Conservation (phyloP, 2,888 invertebrate species). For the Pachliopta kotzebuea region DNA sequence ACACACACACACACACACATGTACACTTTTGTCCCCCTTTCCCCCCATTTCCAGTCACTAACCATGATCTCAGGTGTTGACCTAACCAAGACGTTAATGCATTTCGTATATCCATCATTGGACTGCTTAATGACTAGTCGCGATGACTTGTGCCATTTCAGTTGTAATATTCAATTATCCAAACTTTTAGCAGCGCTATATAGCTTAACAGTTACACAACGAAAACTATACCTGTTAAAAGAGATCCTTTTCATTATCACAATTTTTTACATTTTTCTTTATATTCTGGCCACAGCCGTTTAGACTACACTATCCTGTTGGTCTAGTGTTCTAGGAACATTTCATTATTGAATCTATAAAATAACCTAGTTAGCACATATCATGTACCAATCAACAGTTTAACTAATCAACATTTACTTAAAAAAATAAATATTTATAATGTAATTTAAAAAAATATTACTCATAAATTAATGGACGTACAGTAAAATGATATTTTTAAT, state of each 20-base stretch:
- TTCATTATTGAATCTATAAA: too few species aligned
- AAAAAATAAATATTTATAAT: too few species aligned
- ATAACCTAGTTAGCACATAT: too few species aligned
- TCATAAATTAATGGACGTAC: background rate
- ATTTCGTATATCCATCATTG: slow-evolving; percentile 44
- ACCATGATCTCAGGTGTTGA: slow-evolving; percentile 74
- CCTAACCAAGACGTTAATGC: slow-evolving; percentile 67
- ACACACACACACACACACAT: slow-evolving; percentile 6
- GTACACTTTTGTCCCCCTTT: slow-evolving; percentile 13
- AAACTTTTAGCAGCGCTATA: slow-evolving; percentile 23
- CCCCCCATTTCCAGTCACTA: slow-evolving; percentile 38
- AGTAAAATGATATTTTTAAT: background rate
- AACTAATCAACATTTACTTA: too few species aligned
- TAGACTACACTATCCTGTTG: background rate
- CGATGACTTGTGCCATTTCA: slow-evolving; percentile 54
- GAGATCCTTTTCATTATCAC: background rate
- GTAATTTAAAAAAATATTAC: too few species aligned
- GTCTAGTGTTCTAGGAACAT: background rate
- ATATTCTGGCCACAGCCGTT: slow-evolving; percentile 12
- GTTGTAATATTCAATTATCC: slow-evolving; percentile 30
- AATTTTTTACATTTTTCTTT: slow-evolving; percentile 6
- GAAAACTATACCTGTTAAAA: slow-evolving; percentile 7
- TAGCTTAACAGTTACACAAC: slow-evolving; percentile 13
- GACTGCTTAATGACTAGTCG: slow-evolving; percentile 46
- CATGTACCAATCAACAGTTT: too few species aligned